Conservation (phyloP, 2,113 vertebrate species). For the Typhlomys cinereus region DNA sequence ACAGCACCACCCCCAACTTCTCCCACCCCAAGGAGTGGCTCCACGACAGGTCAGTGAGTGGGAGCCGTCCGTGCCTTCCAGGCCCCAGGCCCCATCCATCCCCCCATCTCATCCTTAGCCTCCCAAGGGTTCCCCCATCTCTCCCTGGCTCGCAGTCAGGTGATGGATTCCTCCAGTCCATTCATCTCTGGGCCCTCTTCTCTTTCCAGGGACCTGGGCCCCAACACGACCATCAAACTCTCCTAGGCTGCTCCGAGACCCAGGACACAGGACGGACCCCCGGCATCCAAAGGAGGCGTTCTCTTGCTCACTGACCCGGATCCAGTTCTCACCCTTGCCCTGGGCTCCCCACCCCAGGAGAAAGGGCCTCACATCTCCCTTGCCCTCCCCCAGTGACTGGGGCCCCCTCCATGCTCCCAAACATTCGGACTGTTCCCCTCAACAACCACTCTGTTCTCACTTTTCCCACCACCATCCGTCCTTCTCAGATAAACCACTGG, state of each 20-base stretch:
- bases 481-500: slow-evolving; percentile 74
- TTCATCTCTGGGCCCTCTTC: slow-evolving; percentile 66
- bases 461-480: slow-evolving; percentile 62
- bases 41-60: slow-evolving; percentile 84
- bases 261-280: slow-evolving; percentile 71
- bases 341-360: slow-evolving; percentile 71
- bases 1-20: slow-evolving; percentile 83
- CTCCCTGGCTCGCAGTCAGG: not conserved
- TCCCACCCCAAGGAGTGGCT: slow-evolving; percentile 84
- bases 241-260: slow-evolving; percentile 84
- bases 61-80: not conserved
- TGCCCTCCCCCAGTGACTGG: not conserved
- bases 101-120: slow-evolving; percentile 71
- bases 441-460: slow-evolving; percentile 65
- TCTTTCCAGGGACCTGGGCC: slow-evolving; percentile 81
- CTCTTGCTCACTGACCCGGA: slow-evolving; percentile 53
- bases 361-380: slow-evolving; percentile 45
- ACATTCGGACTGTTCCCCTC: slow-evolving; percentile 56
- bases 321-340: slow-evolving; percentile 20
- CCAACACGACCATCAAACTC: slow-evolving; percentile 86
- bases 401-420: not conserved
- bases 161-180: not conserved
- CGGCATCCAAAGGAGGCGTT: slow-evolving; percentile 48
- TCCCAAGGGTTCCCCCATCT: slow-evolving; percentile 21
- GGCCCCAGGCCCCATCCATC: slow-evolving; percentile 43